These are phyloP conservation scores for Miniopterus natalensis DNA, from an alignment of 2,113 vertebrate species.

Conservation along the genomic window DNA sequence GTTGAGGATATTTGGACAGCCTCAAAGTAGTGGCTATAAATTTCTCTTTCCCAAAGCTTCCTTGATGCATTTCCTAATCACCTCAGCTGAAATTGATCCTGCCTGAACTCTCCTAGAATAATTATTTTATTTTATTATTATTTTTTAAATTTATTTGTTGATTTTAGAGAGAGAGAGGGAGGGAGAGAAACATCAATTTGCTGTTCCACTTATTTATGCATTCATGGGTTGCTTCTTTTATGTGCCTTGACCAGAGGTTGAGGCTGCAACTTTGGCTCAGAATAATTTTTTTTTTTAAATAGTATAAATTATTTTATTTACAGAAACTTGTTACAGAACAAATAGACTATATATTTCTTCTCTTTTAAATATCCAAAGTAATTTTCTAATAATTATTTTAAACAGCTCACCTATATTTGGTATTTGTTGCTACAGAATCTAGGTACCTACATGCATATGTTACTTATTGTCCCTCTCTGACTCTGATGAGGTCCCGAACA, in stretches of 20 bases:
- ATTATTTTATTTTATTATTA: no score
- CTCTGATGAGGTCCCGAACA: neutral
- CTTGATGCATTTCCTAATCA: neutral
- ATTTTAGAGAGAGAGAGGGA: no score
- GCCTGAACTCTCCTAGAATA: neutral
- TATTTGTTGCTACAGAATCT: neutral
- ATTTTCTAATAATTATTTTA: slow-evolving; percentile 90
- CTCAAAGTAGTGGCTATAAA: neutral
- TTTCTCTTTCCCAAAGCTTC: neutral
- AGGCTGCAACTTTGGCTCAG: no score
- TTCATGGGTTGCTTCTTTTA: no score
- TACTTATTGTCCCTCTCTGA: neutral
- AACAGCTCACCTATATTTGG: neutral
- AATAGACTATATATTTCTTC: slow-evolving; percentile 99
- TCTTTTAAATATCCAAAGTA: slow-evolving; percentile 99
- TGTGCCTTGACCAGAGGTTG: no score
- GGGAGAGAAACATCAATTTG: no score
- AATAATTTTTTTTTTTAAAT: slow-evolving; percentile 98
- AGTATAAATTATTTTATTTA: slow-evolving; percentile 99
- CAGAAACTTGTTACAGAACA: slow-evolving; percentile 99
- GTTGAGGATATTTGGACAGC: neutral
- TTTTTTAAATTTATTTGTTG: no score
- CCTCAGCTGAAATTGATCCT: neutral
- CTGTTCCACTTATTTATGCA: no score
- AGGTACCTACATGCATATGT: neutral